Percentiles rank a stretch among this genome's conserved stretches.
phyloP scores from a whole-genome alignment of 2,888 invertebrate genomes.

The Diloba caeruleocephala region DNA sequence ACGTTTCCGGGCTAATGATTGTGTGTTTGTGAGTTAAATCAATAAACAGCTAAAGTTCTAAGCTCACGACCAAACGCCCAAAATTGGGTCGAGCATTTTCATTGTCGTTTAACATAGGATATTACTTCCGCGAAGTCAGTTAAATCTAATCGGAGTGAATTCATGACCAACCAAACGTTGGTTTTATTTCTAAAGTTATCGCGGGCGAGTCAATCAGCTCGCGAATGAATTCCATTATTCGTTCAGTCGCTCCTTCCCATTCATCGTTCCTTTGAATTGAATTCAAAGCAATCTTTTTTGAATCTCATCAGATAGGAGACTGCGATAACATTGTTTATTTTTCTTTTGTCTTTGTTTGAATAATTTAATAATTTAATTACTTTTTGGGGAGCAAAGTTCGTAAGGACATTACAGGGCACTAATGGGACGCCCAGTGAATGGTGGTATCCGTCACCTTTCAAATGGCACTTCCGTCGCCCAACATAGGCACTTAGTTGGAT shows the following conservation, averaged over 20 bases:
- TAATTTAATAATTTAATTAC: slow-evolving; percentile 11
- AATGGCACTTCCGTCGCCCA: too few relatives aligned
- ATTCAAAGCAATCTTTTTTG: slow-evolving; percentile 43
- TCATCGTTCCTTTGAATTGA: slow-evolving; percentile 41
- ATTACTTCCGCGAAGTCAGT: slow-evolving; percentile 17
- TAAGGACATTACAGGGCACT: too few relatives aligned
- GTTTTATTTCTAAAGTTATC: slow-evolving; percentile 44
- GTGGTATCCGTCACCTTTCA: too few relatives aligned
- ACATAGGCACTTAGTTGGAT: too few relatives aligned
- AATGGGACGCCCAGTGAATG: too few relatives aligned
- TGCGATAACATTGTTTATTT: slow-evolving; percentile 25
- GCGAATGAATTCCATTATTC: slow-evolving; percentile 53
- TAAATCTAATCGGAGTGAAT: slow-evolving; percentile 39
- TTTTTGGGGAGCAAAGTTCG: too few relatives aligned
- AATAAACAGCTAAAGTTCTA: too few relatives aligned
- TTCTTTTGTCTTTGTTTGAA: slow-evolving; percentile 10
- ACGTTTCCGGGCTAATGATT: too few relatives aligned
- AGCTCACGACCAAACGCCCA: slow-evolving; percentile 10
- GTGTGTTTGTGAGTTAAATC: too few relatives aligned
- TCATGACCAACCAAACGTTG: slow-evolving; percentile 25
- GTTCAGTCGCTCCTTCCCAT: slow-evolving; percentile 45
- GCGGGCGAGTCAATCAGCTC: slow-evolving; percentile 46
- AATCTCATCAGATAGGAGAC: slow-evolving; percentile 43
- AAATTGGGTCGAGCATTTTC: slow-evolving; percentile 14
- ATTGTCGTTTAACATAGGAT: slow-evolving; percentile 21